Evolutionary conservation across 2,888 invertebrate genomes (phyloP), one percentile per base, ranked within the genome.

Genomic region (Cryptocephalus moraei): DNA sequence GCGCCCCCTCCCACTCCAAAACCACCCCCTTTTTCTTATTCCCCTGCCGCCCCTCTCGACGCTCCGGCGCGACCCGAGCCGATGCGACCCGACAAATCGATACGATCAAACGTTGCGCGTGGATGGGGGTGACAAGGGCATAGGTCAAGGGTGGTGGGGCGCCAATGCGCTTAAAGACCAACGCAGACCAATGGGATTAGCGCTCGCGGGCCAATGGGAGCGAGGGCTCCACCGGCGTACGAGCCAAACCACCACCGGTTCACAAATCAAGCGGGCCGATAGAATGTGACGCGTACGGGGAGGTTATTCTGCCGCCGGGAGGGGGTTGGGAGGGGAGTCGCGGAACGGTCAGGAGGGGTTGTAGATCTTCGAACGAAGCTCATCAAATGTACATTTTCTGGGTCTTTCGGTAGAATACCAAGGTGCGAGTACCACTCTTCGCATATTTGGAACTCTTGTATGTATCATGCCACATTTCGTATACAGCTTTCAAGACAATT

Each of bases 21-120:
- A 22, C 22, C 22, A 22, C 22, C 22, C n/a, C 22, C 22, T 22
- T 22, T 22, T 22, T 22, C 22, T 22, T 22, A 22, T 22, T 22
- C 22, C 22, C 22, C 22, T n/a, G n/a, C 22, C 22, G 2, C 22
- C 6, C 22, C 22, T 22, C 22, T n/a, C n/a, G n/a, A n/a, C n/a
- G n/a, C n/a, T n/a, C n/a, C n/a, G n/a, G n/a, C n/a, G n/a, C n/a
- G n/a, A n/a, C n/a, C n/a, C 3, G 22, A 22, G 22, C 22, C 22
- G 22, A 22, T 22, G 6, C 22, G 22, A 22, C 22, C 22, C 22
- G 36, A 36, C 36, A 36, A 36, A 36, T 36, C 36, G 36, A 36
- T 36, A 36, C 36, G 68, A 68, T 69, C 68, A 68, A 65, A 66
- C 56, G 61, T 64, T 64, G 67, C 68, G n/a, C n/a, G n/a, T 12